Percentiles rank a stretch among this genome's conserved stretches.
Evolutionary conservation across 2,888 invertebrate genomes (phyloP).

Genomic region (Nephrotoma guestfalica): DNA sequence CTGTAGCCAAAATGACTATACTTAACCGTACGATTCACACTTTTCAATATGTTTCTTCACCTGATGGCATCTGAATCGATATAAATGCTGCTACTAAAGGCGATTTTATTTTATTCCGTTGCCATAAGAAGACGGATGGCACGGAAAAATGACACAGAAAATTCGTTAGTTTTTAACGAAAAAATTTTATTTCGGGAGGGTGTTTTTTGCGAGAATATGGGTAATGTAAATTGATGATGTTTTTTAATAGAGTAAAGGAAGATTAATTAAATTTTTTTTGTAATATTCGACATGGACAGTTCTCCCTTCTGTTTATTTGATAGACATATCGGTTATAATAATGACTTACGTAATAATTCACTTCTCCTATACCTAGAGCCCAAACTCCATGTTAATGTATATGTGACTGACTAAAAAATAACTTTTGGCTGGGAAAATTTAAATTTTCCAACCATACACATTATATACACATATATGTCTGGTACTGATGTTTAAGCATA

Average conservation of each 20-base stretch:
- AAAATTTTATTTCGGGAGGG: neutral
- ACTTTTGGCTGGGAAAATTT: neutral
- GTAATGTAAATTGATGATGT: neutral
- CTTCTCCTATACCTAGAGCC: neutral
- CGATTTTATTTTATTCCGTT: neutral
- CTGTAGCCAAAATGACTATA: neutral
- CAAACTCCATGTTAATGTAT: neutral
- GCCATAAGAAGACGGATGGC: neutral
- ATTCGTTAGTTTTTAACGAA: neutral
- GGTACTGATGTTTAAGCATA: neutral
- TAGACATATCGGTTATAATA: neutral
- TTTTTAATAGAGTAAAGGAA: neutral
- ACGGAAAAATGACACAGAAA: neutral
- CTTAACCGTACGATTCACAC: too few relatives aligned
- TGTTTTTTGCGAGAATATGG: neutral
- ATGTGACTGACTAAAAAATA: neutral
- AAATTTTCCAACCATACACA: neutral
- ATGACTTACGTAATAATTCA: neutral
- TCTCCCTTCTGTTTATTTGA: neutral
- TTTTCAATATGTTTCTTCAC: neutral
- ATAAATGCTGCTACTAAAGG: neutral
- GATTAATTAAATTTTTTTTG: neutral
- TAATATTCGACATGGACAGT: neutral
- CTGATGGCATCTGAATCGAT: neutral
- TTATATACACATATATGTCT: neutral